A percentile compares a stretch with the other conserved stretches of the same genome.
Evolutionary conservation across 2,113 vertebrate genomes (phyloP).

Genomic region (Tenebrosternarchus preto): DNA sequence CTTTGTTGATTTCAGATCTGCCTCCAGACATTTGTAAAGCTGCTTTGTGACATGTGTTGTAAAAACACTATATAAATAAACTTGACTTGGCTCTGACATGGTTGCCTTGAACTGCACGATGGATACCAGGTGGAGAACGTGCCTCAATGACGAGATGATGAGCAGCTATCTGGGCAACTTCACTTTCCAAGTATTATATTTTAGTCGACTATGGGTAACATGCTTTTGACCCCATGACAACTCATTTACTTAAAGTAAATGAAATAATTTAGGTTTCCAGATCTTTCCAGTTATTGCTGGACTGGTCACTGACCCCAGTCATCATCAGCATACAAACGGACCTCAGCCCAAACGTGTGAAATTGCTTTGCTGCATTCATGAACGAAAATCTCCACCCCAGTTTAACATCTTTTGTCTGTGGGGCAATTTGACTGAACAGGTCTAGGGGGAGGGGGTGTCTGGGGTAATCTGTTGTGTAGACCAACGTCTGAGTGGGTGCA

Average conservation of each 20-base stretch:
- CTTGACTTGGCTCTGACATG: too few relatives aligned
- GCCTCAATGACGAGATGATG: too few relatives aligned
- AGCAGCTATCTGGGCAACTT: too few relatives aligned
- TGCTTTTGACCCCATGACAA: background rate
- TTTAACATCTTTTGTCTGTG: slow-evolving; percentile 33
- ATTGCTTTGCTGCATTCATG: slow-evolving; percentile 11
- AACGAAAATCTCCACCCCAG: background rate
- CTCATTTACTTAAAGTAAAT: slow-evolving; percentile 2
- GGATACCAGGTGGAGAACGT: too few relatives aligned
- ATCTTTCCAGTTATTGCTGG: background rate
- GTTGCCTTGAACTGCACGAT: too few relatives aligned
- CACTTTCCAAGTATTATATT: background rate
- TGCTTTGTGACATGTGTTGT: background rate
- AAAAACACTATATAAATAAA: background rate
- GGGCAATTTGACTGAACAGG: slow-evolving; percentile 37
- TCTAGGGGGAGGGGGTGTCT: slow-evolving; percentile 37
- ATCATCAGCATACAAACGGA: background rate
- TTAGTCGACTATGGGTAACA: background rate
- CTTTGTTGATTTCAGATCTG: too few relatives aligned
- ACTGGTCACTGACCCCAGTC: background rate
- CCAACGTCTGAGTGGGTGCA: background rate
- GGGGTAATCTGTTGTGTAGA: slow-evolving; percentile 28
- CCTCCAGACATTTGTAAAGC: too few relatives aligned
- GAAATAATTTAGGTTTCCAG: background rate
- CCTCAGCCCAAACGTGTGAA: slow-evolving; percentile 11